These are phyloP conservation scores for Protobothrops mucrosquamatus DNA, from an alignment of 2,113 vertebrate species.

Conservation along the genomic window DNA sequence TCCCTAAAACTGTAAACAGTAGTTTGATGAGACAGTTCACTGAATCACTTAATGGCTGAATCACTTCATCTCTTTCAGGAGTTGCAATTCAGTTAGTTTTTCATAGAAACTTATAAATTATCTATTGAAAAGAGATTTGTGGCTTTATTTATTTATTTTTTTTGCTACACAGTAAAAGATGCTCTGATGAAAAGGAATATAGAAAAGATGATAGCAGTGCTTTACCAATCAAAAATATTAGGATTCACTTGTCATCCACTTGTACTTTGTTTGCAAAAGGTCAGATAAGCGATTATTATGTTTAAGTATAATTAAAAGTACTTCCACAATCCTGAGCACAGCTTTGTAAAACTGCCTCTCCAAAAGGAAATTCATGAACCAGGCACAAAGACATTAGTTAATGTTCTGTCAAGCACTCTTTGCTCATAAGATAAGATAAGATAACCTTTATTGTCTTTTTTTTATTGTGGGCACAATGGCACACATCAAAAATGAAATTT, in stretches of 20 bases:
- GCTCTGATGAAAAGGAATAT: background rate
- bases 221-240: background rate
- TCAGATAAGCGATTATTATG: background rate
- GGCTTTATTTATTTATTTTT: background rate
- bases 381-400: background rate
- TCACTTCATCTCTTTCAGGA: constrained; percentile 19
- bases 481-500: too few species aligned
- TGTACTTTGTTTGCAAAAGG: background rate
- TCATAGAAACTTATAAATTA: constrained; percentile 19
- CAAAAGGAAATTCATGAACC: background rate
- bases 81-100: background rate
- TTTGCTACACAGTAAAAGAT: background rate
- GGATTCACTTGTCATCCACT: background rate
- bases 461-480: too few species aligned
- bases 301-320: background rate
- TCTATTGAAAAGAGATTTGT: background rate
- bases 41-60: constrained; percentile 18
- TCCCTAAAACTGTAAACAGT: background rate
- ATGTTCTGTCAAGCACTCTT: background rate
- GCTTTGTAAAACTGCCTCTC: background rate
- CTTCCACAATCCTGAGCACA: background rate
- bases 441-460: too few species aligned
- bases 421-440: background rate
- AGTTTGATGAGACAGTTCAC: constrained; percentile 11
- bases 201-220: background rate